Evolutionary conservation across 2,797 vertebrate species (phyloP), one percentile per base, ranked within the genome.

Genomic region (Myoxocephalus aenaeus): DNA sequence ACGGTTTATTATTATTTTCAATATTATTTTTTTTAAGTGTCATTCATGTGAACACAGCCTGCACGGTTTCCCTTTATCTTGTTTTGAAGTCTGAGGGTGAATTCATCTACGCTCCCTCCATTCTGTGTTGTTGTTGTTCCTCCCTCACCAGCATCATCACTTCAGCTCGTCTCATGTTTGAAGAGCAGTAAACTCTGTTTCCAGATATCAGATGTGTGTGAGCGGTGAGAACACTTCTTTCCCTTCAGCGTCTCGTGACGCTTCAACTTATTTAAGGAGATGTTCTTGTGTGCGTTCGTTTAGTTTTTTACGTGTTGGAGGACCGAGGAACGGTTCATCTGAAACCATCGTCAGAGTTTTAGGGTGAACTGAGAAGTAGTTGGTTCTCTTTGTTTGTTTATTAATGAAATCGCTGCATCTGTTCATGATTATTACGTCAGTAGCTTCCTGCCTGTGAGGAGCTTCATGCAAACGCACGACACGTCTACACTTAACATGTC

Each of bases 401-500:
- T 65, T 67, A 29, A 74, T 85, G 12, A 68, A 80, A 78, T 53
- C 8, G 62, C 72, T 61, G 73, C 79, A 44, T 78, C 67, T 66
- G 32, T 62, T 87, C 50, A 50, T 61, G 63, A 67, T 79, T 32
- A 20, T 46, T 20, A 14, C 44, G 38, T 75, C 50, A 56, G 25
- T 59, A 57, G 54, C 18, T 68, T 62, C 64, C 22, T 71, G 57
- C 18, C 65, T 62, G 63, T 75, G 50, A 18, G 48, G 70, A 67
- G 12, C 66, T 79, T 90, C 89, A 89, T 92, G 80, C 76, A 87
- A 90, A 80, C 84, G 58, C 58, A 72, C 70, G 38, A 54, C 57
- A 73, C 83, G 70, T 77, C 9, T 81, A 74, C 64, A 77, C 75
- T 74, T 88, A 56, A 86, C 77, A 12, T 80, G 82, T 82, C 61